Conservation (phyloP, 2,113 vertebrate species). For the Mormyrus iriodes region DNA sequence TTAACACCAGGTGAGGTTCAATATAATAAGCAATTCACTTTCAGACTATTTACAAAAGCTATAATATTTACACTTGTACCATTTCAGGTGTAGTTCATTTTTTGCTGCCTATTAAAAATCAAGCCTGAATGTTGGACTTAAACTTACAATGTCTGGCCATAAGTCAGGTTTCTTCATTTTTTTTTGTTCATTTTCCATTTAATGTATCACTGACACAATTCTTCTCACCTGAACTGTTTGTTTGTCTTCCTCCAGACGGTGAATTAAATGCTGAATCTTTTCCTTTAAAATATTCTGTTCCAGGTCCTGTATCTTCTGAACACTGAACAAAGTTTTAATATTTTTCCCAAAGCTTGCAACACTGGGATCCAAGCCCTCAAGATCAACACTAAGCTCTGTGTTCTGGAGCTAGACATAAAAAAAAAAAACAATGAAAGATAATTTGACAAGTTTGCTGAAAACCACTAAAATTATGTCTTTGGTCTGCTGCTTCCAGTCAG, state of each 20-base stretch:
- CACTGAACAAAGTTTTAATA: background rate
- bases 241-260: slow-evolving; percentile 28
- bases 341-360: background rate
- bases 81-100: background rate
- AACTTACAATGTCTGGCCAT: background rate
- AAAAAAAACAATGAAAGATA: background rate
- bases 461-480: background rate
- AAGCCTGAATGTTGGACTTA: background rate
- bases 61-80: background rate
- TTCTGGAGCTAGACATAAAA: slow-evolving; percentile 19
- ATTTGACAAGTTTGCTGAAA: background rate
- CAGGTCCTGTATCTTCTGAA: slow-evolving; percentile 23
- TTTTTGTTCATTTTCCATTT: background rate
- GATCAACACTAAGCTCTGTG: slow-evolving; percentile 27
- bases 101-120: background rate
- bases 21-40: background rate
- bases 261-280: slow-evolving; percentile 35
- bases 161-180: background rate
- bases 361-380: slow-evolving; percentile 4
- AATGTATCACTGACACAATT: too few relatives aligned
- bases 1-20: background rate
- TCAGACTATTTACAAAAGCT: background rate
- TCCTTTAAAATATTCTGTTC: slow-evolving; percentile 43
- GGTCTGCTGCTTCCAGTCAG: background rate
- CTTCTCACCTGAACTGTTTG: background rate